Conservation (phyloP, 2,888 invertebrate species). For the Cremastinae sp. region DNA sequence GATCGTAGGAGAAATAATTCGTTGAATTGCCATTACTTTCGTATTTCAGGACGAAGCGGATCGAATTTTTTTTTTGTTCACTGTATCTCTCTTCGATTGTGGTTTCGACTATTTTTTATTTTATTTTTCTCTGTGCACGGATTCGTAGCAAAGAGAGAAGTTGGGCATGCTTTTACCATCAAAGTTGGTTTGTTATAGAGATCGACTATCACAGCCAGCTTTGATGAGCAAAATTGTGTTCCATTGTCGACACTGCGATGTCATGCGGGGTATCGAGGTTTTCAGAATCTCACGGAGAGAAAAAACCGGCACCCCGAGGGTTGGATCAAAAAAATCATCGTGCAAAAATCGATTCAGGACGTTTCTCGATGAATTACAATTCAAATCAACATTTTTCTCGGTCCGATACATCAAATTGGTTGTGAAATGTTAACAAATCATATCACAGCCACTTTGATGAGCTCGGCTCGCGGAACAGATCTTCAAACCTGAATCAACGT, state of each 20-base stretch:
- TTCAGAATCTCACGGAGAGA: slow-evolving; percentile 23
- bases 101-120: too few relatives aligned
- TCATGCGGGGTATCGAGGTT: slow-evolving; percentile 50
- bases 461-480: slow-evolving; percentile 84
- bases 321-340: not conserved
- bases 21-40: slow-evolving; percentile 18
- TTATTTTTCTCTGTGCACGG: slow-evolving; percentile 46
- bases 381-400: slow-evolving; percentile 77
- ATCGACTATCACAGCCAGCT: slow-evolving; percentile 96
- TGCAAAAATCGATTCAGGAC: not conserved
- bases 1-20: slow-evolving; percentile 11
- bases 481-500: slow-evolving; percentile 63
- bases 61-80: not conserved
- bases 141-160: slow-evolving; percentile 40
- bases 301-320: too few relatives aligned
- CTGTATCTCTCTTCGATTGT: not conserved
- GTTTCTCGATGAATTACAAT: not conserved
- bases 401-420: slow-evolving; percentile 92
- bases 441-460: slow-evolving; percentile 99
- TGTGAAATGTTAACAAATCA: slow-evolving; percentile 89
- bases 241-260: slow-evolving; percentile 69
- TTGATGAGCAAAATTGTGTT: slow-evolving; percentile 92
- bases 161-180: slow-evolving; percentile 85
- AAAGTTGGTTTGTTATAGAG: slow-evolving; percentile 93
- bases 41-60: not conserved